Percentiles rank a stretch among this genome's conserved stretches.
Evolutionary conservation across 1,140 invertebrate genomes (phyloP).

Genomic region (Melitaea cinxia): DNA sequence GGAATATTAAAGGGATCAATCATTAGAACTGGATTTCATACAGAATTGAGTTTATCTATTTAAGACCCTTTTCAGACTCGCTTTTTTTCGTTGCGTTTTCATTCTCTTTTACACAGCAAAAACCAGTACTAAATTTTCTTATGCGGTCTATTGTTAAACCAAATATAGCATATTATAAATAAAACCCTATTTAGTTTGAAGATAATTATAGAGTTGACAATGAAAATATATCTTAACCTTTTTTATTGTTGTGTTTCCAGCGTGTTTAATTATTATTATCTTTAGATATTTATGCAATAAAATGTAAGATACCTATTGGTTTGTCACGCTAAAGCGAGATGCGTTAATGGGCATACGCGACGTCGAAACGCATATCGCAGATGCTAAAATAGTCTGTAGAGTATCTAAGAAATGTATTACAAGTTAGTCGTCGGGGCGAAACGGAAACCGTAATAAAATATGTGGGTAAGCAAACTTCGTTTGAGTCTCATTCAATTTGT

Average conservation of each 20-base stretch:
- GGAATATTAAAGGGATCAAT: background rate
- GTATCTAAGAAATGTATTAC: slow-evolving; percentile 37
- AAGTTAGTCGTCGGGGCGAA: slow-evolving; percentile 42
- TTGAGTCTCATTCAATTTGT: slow-evolving; percentile 52
- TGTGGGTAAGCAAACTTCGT: slow-evolving; percentile 49
- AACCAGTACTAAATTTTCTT: background rate
- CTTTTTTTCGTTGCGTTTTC: background rate
- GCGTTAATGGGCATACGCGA: background rate
- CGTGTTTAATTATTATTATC: no score
- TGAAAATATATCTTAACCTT: no score
- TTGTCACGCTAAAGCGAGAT: background rate
- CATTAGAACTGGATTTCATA: background rate
- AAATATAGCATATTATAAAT: background rate
- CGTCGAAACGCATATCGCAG: background rate
- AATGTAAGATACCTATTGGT: background rate
- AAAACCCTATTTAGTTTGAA: background rate
- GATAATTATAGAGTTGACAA: no score
- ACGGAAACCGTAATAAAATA: slow-evolving; percentile 59
- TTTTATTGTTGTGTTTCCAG: no score
- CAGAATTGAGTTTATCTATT: background rate
- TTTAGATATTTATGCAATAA: no score
- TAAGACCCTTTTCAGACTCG: background rate
- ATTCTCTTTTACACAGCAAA: background rate
- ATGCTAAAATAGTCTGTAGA: slow-evolving; percentile 17
- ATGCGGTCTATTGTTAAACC: background rate